phyloP scores from a whole-genome alignment of 1,140 invertebrate species.

The Sarcophaga bullata region DNA sequence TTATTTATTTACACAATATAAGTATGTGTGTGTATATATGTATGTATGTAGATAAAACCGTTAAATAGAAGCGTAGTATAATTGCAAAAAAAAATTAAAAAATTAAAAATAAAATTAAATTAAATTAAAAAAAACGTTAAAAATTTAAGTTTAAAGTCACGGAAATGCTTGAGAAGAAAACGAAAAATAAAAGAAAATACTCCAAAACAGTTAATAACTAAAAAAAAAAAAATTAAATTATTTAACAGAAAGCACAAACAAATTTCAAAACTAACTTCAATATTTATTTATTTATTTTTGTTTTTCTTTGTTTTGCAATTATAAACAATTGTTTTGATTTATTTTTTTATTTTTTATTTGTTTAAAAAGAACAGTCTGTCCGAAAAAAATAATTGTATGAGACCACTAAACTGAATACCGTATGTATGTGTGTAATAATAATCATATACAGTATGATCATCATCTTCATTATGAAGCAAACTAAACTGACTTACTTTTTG shows the following conservation, averaged over 20 bases:
- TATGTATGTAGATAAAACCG: background rate
- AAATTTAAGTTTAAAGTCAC: conserved; percentile 16
- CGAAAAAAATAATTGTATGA: too few species aligned
- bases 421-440: background rate
- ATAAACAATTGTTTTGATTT: background rate
- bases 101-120: background rate
- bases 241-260: background rate
- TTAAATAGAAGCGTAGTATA: background rate
- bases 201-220: background rate
- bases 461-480: too few species aligned
- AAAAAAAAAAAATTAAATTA: background rate
- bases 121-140: background rate
- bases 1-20: too few species aligned
- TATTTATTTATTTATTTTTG: background rate
- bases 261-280: background rate
- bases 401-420: background rate
- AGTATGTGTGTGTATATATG: too few species aligned
- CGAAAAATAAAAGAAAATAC: background rate
- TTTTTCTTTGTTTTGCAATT: background rate
- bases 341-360: too few species aligned
- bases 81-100: conserved; percentile 4
- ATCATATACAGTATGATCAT: background rate
- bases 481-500: too few species aligned
- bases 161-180: conserved; percentile 19
- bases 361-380: too few species aligned